Percentiles rank a stretch among this genome's conserved stretches.
phyloP scores from a whole-genome alignment of 2,113 vertebrate species.

The Limanda limanda region DNA sequence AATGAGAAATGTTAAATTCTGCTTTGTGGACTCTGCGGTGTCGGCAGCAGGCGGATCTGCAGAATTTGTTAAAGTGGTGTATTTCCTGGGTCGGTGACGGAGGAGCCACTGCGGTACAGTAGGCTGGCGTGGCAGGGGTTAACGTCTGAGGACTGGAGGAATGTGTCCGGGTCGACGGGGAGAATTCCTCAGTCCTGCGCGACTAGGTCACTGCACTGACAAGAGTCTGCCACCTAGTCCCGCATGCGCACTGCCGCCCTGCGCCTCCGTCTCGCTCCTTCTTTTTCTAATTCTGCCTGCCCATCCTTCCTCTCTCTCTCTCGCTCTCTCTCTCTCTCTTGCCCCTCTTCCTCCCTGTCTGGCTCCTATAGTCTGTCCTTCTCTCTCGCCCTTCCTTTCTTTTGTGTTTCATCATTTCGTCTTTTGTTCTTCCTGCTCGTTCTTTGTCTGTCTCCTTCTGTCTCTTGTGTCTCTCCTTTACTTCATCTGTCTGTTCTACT shows the following conservation, averaged over 20 bases:
- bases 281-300: constrained; percentile 48
- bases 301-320: constrained; percentile 4
- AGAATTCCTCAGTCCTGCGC: constrained; percentile 76
- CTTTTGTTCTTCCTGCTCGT: constrained; percentile 58
- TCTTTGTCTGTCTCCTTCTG: constrained; percentile 55
- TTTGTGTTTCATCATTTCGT: constrained; percentile 50
- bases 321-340: constrained; percentile 27
- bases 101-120: constrained; percentile 40
- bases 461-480: constrained; percentile 58
- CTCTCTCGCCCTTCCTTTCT: constrained; percentile 31
- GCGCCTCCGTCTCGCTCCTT: constrained; percentile 41
- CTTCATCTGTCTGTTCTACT: constrained; percentile 63
- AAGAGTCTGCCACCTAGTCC: constrained; percentile 75
- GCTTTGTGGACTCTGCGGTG: not conserved
- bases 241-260: constrained; percentile 50
- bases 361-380: constrained; percentile 38
- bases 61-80: not conserved
- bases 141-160: constrained; percentile 72
- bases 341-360: constrained; percentile 42
- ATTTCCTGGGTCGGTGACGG: constrained; percentile 8
- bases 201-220: constrained; percentile 73
- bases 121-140: constrained; percentile 62
- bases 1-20: not conserved
- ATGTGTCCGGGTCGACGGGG: constrained; percentile 74
- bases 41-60: not conserved